Base-by-base conservation (phyloP, 2,888 invertebrate genomes). In the Rhagium mordax region DNA sequence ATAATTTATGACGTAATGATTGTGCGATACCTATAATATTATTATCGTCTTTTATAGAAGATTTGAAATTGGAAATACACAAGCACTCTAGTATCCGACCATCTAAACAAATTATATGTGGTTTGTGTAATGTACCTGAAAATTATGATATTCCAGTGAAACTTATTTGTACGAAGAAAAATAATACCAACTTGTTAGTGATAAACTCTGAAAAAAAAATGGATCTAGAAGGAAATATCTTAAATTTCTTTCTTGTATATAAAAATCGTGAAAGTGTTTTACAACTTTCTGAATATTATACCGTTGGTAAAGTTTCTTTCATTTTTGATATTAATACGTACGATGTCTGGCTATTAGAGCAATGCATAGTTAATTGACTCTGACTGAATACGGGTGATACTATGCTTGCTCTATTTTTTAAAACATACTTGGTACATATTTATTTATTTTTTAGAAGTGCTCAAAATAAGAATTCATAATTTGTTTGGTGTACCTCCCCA, bases 381-480 rank as follows among this genome's bases (percentile, higher is more conserved):
- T n/a, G n/a, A n/a, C n/a, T n/a, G n/a, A n/a, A n/a, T n/a, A n/a
- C n/a, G n/a, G n/a, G n/a, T n/a, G n/a, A n/a, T n/a, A n/a, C n/a
- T n/a, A n/a, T n/a, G n/a, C n/a, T n/a, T n/a, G n/a, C n/a, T n/a
- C n/a, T n/a, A n/a, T n/a, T n/a, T n/a, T n/a, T n/a, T n/a, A n/a
- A n/a, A n/a, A n/a, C n/a, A n/a, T n/a, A n/a, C n/a, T n/a, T n/a
- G n/a, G n/a, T n/a, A n/a, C n/a, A n/a, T n/a, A n/a, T n/a, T n/a
- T n/a, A n/a, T 62, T 67, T 68, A 48, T 18, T 48, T 87, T 88
- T 0, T 89, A 98, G 98, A 98, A 82, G 18, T 55, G 16, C 51
- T 78, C 41, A 74, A 75, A 70, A 18, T 49, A 29, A 60, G 72
- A 55, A 78, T 80, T 53, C 65, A 68, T 18, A 62, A 55, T 20